Percentiles rank a stretch among this genome's conserved stretches.
These are phyloP conservation scores for Anastrepha ludens DNA, from an alignment of 1,140 invertebrate species.

Conservation along the genomic window DNA sequence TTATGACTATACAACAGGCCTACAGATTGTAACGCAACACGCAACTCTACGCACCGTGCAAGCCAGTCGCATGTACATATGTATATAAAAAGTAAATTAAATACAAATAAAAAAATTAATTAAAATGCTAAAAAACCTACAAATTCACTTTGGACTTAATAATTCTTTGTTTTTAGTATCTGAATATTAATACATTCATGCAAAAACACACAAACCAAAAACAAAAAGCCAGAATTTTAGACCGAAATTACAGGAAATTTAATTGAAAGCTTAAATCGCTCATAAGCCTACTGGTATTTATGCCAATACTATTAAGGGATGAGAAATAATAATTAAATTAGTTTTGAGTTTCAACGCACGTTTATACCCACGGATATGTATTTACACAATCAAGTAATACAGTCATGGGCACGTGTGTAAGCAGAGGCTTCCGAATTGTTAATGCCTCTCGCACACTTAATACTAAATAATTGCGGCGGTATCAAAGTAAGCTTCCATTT, in stretches of 20 bases:
- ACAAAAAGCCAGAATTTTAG: not conserved
- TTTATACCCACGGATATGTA: too few species aligned
- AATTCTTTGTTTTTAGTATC: not conserved
- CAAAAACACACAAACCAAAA: not conserved
- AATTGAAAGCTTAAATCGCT: not conserved
- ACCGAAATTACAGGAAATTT: not conserved
- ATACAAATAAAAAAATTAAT: not conserved
- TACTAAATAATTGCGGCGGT: too few species aligned
- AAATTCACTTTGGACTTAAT: constrained; percentile 12
- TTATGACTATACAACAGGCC: too few species aligned
- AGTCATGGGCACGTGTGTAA: too few species aligned
- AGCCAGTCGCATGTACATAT: not conserved
- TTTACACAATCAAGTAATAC: too few species aligned
- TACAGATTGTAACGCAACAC: too few species aligned
- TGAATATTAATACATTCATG: constrained; percentile 5
- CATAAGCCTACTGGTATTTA: not conserved
- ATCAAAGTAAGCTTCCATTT: too few species aligned
- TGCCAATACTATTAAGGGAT: not conserved
- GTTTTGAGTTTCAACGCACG: not conserved
- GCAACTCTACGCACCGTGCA: too few species aligned
- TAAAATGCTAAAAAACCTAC: constrained; percentile 5
- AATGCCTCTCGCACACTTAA: too few species aligned
- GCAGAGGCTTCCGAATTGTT: too few species aligned
- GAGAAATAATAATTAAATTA: not conserved
- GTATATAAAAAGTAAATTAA: constrained; percentile 6